These are phyloP conservation scores for Colletes gigas DNA, from an alignment of 1,140 invertebrate genomes.

Conservation along the genomic window DNA sequence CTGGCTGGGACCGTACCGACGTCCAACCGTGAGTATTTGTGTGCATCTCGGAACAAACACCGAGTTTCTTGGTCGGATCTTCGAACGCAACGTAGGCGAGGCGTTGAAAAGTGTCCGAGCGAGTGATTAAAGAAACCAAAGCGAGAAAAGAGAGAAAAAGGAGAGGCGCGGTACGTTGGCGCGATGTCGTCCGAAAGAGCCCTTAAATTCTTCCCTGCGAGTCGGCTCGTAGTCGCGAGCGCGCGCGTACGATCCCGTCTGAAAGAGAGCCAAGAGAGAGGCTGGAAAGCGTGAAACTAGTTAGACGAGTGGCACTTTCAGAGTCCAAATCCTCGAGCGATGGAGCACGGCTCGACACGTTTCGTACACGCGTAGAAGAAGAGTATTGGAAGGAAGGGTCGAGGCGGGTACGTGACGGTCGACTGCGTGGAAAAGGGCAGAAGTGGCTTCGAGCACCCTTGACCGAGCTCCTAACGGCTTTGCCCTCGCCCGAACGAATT, in stretches of 20 bases:
- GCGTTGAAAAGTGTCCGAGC: too few relatives aligned
- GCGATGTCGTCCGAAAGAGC: too few relatives aligned
- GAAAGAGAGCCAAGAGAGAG: background rate
- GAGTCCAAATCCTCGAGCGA: conserved; percentile 4
- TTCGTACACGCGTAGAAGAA: background rate
- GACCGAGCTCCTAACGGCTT: conserved; percentile 5
- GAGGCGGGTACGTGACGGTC: background rate
- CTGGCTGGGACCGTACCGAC: too few relatives aligned
- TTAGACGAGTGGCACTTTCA: background rate
- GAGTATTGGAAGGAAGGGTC: conserved; percentile 1
- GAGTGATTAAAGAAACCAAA: too few relatives aligned
- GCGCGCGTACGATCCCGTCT: too few relatives aligned
- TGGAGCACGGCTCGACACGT: conserved; percentile 1
- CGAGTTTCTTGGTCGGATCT: too few relatives aligned
- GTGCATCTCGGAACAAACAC: too few relatives aligned
- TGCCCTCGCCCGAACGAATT: background rate
- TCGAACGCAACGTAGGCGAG: too few relatives aligned
- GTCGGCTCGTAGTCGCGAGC: background rate
- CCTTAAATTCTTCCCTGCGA: too few relatives aligned
- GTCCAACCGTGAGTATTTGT: too few relatives aligned
- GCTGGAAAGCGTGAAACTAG: conserved; percentile 16
- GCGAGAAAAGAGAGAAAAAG: too few relatives aligned
- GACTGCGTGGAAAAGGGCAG: conserved; percentile 8
- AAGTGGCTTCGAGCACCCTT: conserved; percentile 15
- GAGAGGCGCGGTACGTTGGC: too few relatives aligned